Evolutionary conservation across 2,888 invertebrate species (phyloP).

Genomic region (Brachyopa scutellaris): DNA sequence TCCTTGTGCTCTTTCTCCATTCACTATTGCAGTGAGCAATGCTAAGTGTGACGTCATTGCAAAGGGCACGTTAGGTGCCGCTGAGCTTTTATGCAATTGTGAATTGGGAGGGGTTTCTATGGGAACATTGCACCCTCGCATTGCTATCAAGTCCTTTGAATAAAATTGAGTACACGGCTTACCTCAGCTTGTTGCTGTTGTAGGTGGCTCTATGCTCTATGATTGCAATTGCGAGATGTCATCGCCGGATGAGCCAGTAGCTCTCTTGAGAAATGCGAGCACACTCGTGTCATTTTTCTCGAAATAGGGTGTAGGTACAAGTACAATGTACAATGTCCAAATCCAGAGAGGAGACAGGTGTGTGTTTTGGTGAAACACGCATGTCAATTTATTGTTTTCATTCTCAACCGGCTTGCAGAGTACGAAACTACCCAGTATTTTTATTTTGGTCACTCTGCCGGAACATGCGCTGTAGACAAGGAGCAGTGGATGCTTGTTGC

Average conservation of each 20-base stretch:
- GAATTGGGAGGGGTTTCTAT: slow-evolving; percentile 24
- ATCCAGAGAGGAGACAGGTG: neutral
- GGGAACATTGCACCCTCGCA: slow-evolving; percentile 36
- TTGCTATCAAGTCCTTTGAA: slow-evolving; percentile 28
- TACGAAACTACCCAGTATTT: slow-evolving; percentile 38
- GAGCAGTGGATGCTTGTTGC: neutral
- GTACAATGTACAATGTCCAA: no score
- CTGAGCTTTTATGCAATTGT: slow-evolving; percentile 20
- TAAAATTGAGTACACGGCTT: slow-evolving; percentile 51
- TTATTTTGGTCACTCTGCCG: neutral
- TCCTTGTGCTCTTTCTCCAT: slow-evolving; percentile 38
- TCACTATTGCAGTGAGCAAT: slow-evolving; percentile 45
- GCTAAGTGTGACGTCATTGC: slow-evolving; percentile 58
- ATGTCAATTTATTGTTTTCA: slow-evolving; percentile 23
- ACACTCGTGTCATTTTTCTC: neutral
- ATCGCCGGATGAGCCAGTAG: slow-evolving; percentile 41
- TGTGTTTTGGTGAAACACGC: slow-evolving; percentile 33
- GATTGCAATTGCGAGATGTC: slow-evolving; percentile 36
- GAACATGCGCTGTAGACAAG: slow-evolving; percentile 22
- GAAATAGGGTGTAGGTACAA: slow-evolving; percentile 1
- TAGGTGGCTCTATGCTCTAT: slow-evolving; percentile 38
- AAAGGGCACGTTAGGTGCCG: neutral
- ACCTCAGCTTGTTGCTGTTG: slow-evolving; percentile 66
- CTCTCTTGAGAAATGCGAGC: slow-evolving; percentile 21
- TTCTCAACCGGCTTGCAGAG: slow-evolving; percentile 37